These are phyloP conservation scores for Shargacucullia verbasci DNA, from an alignment of 2,888 invertebrate species.

Conservation along the genomic window DNA sequence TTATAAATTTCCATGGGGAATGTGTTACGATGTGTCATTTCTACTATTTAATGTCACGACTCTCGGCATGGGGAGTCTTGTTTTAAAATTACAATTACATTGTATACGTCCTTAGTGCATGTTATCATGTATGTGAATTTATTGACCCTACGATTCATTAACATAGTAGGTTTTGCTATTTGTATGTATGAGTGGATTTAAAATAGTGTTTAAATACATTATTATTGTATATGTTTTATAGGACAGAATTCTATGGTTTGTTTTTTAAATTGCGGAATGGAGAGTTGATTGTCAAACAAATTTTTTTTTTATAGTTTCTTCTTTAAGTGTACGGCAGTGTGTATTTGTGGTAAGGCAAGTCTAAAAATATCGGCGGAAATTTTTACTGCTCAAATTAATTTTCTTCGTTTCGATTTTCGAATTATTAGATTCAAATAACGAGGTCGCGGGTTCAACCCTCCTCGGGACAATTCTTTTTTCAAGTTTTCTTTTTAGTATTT, in stretches of 20 bases:
- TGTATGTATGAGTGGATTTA: conserved; percentile 6
- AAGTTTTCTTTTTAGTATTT: too few relatives aligned
- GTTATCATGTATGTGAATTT: conserved; percentile 41
- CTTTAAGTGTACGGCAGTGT: neutral
- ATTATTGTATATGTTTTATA: too few relatives aligned
- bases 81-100: conserved; percentile 53
- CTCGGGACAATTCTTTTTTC: too few relatives aligned
- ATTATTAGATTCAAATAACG: neutral
- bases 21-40: conserved; percentile 48
- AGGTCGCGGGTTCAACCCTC: too few relatives aligned
- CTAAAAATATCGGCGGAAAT: neutral
- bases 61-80: conserved; percentile 46
- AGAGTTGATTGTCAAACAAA: too few relatives aligned
- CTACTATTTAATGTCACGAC: conserved; percentile 43
- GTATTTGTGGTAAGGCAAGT: conserved; percentile 18
- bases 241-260: too few relatives aligned
- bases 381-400: neutral
- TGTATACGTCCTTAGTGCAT: conserved; percentile 18
- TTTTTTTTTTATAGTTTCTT: neutral
- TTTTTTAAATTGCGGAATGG: too few relatives aligned
- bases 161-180: conserved; percentile 16
- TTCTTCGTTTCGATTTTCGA: neutral
- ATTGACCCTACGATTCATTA: conserved; percentile 30
- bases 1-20: conserved; percentile 34
- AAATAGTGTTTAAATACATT: neutral